Percentiles rank a stretch among this genome's conserved stretches.
phyloP scores from a whole-genome alignment of 2,797 vertebrate species.

The Onychomys leucogaster region DNA sequence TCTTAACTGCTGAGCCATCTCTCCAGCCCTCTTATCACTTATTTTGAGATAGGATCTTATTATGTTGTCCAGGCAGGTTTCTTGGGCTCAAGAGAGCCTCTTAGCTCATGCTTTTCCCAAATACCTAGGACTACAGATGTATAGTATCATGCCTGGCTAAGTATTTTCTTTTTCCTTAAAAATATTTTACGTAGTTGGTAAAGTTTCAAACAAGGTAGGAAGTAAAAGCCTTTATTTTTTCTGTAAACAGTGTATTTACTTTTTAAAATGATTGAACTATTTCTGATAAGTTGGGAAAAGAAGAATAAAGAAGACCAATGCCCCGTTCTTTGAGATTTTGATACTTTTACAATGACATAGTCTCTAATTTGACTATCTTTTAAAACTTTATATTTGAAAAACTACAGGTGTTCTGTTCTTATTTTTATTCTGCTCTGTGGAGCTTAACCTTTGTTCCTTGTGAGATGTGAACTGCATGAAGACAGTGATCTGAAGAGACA shows the following conservation, averaged over 20 bases:
- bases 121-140: neutral
- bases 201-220: neutral
- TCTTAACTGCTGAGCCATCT: neutral
- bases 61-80: neutral
- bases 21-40: neutral
- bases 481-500: conserved; percentile 14
- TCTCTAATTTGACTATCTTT: neutral
- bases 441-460: neutral
- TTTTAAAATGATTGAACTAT: neutral
- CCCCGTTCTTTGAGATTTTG: neutral
- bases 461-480: neutral
- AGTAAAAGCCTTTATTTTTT: neutral
- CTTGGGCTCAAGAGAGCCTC: neutral
- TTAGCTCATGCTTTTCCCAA: neutral
- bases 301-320: neutral
- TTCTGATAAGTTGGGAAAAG: conserved; percentile 25
- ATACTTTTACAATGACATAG: neutral
- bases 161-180: neutral
- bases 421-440: neutral
- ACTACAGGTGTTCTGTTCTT: neutral
- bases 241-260: neutral
- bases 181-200: neutral
- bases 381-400: neutral
- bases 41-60: neutral
- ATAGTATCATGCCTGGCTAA: neutral